Evolutionary conservation across 2,113 vertebrate species (phyloP).

Genomic region (Embiotoca jacksoni): DNA sequence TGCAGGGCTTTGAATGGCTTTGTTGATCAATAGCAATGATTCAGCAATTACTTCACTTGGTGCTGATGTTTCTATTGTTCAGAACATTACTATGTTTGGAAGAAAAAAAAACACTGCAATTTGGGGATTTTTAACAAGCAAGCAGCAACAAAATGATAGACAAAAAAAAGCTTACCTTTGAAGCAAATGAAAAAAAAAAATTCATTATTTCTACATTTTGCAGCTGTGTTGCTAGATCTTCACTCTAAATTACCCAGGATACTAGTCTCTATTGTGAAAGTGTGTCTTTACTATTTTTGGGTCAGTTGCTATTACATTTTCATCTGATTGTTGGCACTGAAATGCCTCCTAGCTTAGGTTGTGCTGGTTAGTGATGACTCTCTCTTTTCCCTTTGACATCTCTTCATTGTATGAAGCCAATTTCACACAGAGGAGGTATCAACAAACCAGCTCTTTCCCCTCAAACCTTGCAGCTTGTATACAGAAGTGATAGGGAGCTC

Average conservation of each 20-base stretch:
- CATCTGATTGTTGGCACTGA: background rate
- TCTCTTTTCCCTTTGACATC: background rate
- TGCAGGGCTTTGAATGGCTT: constrained; percentile 35
- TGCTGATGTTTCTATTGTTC: constrained; percentile 24
- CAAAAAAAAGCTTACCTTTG: background rate
- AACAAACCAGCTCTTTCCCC: constrained; percentile 34
- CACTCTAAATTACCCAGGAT: background rate
- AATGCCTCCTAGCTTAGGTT: constrained; percentile 9
- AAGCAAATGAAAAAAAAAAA: too few relatives aligned
- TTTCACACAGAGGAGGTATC: constrained; percentile 41
- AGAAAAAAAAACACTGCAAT: background rate
- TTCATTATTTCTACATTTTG: background rate
- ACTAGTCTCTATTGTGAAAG: background rate
- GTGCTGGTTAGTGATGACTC: background rate
- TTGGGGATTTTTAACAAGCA: background rate
- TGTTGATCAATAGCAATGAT: constrained; percentile 53
- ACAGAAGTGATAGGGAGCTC: constrained; percentile 67
- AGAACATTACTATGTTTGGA: constrained; percentile 12
- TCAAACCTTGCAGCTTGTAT: constrained; percentile 56
- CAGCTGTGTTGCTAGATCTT: background rate
- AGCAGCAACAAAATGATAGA: background rate
- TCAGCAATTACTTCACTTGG: constrained; percentile 20
- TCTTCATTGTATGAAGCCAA: constrained; percentile 29
- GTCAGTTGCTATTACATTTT: background rate
- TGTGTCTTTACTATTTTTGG: constrained; percentile 3